Conservation (phyloP, 2,113 vertebrate genomes). For the Sebastes schlegelii region DNA sequence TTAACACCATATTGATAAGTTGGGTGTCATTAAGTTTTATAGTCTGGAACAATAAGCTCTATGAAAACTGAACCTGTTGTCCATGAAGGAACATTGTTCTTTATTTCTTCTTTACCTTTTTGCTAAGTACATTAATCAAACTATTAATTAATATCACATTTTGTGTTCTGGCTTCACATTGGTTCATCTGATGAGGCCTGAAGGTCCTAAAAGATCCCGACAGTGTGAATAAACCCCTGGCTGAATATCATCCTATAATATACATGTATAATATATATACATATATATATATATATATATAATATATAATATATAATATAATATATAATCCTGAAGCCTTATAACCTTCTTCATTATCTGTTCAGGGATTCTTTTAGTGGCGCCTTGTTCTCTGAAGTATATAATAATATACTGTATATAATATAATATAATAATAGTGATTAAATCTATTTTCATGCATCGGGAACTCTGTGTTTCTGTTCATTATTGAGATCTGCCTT, state of each 20-base stretch:
- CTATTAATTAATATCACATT: not conserved
- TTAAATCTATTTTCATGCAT: not conserved
- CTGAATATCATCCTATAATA: not conserved
- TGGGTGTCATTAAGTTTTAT: slow-evolving; percentile 16
- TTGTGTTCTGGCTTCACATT: not conserved
- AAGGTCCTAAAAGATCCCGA: not conserved
- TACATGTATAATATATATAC: no score
- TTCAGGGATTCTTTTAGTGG: not conserved
- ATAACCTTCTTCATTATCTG: not conserved
- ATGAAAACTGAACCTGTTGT: not conserved
- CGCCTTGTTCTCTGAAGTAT: not conserved
- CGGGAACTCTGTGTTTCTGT: not conserved
- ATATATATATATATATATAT: no score
- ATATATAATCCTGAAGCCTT: not conserved
- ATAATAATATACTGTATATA: not conserved
- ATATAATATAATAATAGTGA: not conserved
- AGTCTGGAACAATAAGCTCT: not conserved
- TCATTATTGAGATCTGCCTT: not conserved
- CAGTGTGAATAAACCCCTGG: not conserved
- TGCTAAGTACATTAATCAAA: not conserved
- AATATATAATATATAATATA: no score
- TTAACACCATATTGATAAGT: not conserved
- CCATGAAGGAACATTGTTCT: not conserved
- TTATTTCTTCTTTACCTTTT: not conserved
- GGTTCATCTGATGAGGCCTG: not conserved